Base-by-base conservation (phyloP, 2,888 invertebrate species). In the Pyrochroa serraticornis region DNA sequence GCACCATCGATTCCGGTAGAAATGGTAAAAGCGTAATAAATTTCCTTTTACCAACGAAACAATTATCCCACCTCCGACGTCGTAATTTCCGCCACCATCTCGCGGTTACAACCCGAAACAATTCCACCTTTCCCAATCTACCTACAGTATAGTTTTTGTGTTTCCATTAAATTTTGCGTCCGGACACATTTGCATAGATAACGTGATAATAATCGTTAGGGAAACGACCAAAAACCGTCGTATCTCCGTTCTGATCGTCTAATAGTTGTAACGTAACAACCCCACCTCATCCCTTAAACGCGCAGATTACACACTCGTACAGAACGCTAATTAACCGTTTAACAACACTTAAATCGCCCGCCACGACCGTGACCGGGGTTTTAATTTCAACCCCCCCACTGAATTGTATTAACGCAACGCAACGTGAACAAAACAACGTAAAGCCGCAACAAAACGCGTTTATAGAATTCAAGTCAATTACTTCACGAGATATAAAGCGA, bases 271-370 rank as follows among this genome's bases (percentile, higher is more conserved):
- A 44, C 45, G 50, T 45, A 42, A 47, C 44, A 50, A 48, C 49
- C 37, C 43, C 35, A 32, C 44, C 38, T 42, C 22, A 22, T 22
- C 22, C 22, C 22, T 22, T 22, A 22, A 22, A 22, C 22, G 56
- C 33, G 41, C 52, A 50, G 56, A 66, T 64, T 64, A 22, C 22
- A 64, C 50, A 62, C 42, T 54, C 58, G 59, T 61, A 61, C 53
- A 55, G 52, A 42, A 45, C 37, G 43, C 59, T 62, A 64, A 66
- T 66, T 59, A 66, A 64, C 62, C 61, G 62, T 59, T 64, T 57
- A 66, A 66, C 64, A 66, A 59, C 61, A 57, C 58, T 58, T 33
- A 55, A 62, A 66, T 65, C 62, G 62, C 48, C 58, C 48, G 49
- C 58, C 48, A 52, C 54, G 59, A 45, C 46, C 66, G 59, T 48